These are phyloP conservation scores for Caenorhabditis wallacei DNA, from an alignment of 2,888 invertebrate species.

Conservation along the genomic window DNA sequence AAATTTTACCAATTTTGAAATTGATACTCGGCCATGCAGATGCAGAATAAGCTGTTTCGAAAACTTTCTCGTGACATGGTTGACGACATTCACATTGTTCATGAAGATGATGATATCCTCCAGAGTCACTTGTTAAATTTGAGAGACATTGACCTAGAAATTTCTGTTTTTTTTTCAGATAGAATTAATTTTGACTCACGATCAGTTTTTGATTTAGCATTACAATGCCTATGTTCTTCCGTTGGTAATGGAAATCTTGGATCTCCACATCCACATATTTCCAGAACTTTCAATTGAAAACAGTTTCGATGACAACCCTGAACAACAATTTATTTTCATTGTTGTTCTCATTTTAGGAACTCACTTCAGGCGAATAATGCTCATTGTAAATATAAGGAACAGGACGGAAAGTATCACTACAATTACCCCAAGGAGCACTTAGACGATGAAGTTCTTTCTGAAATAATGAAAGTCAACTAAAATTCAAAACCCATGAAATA, in stretches of 20 bases:
- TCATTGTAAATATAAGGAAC: slow-evolving; percentile 82
- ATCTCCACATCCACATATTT: slow-evolving; percentile 82
- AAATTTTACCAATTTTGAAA: slow-evolving; percentile 78
- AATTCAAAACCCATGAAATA: slow-evolving; percentile 34
- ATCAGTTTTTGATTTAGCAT: slow-evolving; percentile 74
- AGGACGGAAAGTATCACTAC: slow-evolving; percentile 81
- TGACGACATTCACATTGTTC: slow-evolving; percentile 76
- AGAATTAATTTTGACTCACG: slow-evolving; percentile 59
- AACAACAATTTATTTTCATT: neutral
- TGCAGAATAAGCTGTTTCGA: slow-evolving; percentile 83
- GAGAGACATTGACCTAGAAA: slow-evolving; percentile 77
- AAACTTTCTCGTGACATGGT: slow-evolving; percentile 81
- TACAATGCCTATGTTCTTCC: slow-evolving; percentile 76
- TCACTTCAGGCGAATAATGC: slow-evolving; percentile 82
- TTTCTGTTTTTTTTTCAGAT: neutral
- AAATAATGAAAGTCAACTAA: slow-evolving; percentile 57
- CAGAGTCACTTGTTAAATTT: slow-evolving; percentile 77
- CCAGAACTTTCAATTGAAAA: slow-evolving; percentile 79
- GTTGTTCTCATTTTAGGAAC: neutral
- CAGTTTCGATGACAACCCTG: slow-evolving; percentile 67
- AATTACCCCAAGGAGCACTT: slow-evolving; percentile 82
- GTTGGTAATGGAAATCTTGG: slow-evolving; percentile 82
- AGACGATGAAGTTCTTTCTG: slow-evolving; percentile 82
- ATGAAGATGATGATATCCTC: slow-evolving; percentile 81
- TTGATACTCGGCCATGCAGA: slow-evolving; percentile 83